phyloP scores from a whole-genome alignment of 2,797 vertebrate species.

The Crenuchus spilurus region DNA sequence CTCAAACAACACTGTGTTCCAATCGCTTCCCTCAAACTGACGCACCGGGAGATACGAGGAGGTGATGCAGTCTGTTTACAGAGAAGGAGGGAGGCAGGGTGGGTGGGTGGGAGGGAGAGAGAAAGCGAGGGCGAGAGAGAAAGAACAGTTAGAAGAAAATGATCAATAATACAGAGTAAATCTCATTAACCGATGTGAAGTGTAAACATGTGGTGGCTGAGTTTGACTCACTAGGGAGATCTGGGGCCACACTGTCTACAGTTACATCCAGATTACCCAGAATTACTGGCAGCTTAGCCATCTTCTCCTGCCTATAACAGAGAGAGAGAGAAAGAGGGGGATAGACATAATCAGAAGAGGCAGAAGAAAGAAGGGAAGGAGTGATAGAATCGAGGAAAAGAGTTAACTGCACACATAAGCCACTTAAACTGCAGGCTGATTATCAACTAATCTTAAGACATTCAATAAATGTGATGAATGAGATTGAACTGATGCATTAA shows the following conservation, averaged over 20 bases:
- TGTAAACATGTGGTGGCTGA: neutral
- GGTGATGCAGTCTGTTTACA: conserved; percentile 88
- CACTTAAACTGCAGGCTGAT: no score
- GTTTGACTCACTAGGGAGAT: conserved; percentile 86
- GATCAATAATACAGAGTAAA: neutral
- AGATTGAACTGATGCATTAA: no score
- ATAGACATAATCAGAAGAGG: neutral
- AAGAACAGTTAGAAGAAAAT: neutral
- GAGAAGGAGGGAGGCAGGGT: neutral
- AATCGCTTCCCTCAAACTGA: conserved; percentile 83
- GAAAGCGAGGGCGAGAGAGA: neutral
- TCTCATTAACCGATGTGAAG: neutral
- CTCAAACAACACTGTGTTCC: conserved; percentile 84
- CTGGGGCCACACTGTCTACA: conserved; percentile 89
- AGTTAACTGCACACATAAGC: no score
- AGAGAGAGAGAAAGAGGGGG: conserved; percentile 27
- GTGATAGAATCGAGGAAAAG: neutral
- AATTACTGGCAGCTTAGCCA: conserved; percentile 96
- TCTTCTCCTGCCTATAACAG: conserved; percentile 97
- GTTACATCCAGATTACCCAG: conserved; percentile 94
- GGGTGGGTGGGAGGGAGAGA: neutral
- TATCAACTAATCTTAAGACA: no score
- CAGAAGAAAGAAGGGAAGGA: neutral
- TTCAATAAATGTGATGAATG: no score
- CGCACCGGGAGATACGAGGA: conserved; percentile 94